Base-by-base conservation (phyloP, 2,888 invertebrate species). In the Thysanoteuthis rhombus region DNA sequence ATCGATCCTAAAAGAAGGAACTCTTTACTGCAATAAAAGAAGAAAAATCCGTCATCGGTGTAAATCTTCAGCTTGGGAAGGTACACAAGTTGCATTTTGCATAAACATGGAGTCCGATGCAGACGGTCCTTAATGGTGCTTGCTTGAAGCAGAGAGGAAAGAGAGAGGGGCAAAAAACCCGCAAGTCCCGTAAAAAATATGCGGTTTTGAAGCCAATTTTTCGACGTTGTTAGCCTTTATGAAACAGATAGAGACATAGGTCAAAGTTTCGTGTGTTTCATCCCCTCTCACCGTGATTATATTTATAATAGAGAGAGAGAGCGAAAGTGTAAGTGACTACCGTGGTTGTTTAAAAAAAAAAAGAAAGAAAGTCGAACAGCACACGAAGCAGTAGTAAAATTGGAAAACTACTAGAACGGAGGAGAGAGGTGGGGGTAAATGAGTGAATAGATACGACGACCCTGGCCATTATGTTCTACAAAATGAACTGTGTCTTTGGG, bases 401-500 rank as follows among this genome's bases (percentile, higher is more conserved):
- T 52, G n/a, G 25, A n/a, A 75, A 75, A 75, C n/a, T 3, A 75
- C n/a, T 16, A 36, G n/a, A 75, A n/a, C 2, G 10, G 75, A n/a
- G 75, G 75, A 22, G 12, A 3, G 75, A 36, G n/a, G 75, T n/a
- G 16, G n/a, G 75, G n/a, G 16, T 12, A 58, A 28, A 28, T 58
- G 58, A 8, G 58, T 58, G 58, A 58, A n/a, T n/a, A 45, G 75
- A 75, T 75, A 75, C 75, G 75, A 75, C n/a, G n/a, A n/a, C n/a
- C 75, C 75, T 75, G 75, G n/a, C 75, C 75, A 75, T 75, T 75
- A n/a, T 75, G 75, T 75, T 75, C 75, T 36, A 75, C n/a, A 75
- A 75, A 36, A 32, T 92, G 93, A 91, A 89, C 38, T 40, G 93
- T 93, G 40, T 58, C 58, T 89, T 75, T 58, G 58, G 40, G 38